Evolutionary conservation across 2,888 invertebrate genomes (phyloP), one percentile per base, ranked within the genome.

Genomic region (Isotomurus palustris): DNA sequence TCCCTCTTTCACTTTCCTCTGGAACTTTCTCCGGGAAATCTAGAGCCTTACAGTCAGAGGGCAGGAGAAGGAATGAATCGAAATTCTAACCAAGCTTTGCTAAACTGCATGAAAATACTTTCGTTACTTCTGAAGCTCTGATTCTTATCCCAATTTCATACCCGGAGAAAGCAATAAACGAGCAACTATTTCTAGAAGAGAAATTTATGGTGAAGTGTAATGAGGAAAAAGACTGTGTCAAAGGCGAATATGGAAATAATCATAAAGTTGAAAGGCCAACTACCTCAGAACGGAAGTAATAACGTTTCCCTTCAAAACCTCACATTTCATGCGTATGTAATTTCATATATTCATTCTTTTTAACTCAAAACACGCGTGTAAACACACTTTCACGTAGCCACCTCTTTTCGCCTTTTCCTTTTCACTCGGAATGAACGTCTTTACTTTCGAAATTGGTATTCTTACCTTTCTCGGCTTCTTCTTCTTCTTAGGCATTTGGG

Each of bases 271-370:
- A 50, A 36, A 19, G 21, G 43, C 43, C 43, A 38, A 49, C 35
- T n/a, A 10, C 19, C 14, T n/a, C n/a, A n/a, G n/a, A 50, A 36
- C 50, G 50, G 50, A 50, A 50, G 50, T 36, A 50, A 50, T 50
- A 50, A 50, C 24, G n/a, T 24, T 50, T 22, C 6, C 24, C 19
- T 50, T n/a, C 32, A 14, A 6, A 21, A 49, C 50, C 38, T 4
- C 40, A 38, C 40, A 50, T 50, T 50, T 50, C 40, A 50, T 38
- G 27, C 35, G 47, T n/a, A 28, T 47, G 5, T 38, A 8, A 38
- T n/a, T n/a, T n/a, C n/a, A n/a, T n/a, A n/a, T n/a, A n/a, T n/a
- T n/a, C n/a, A n/a, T n/a, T n/a, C n/a, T n/a, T n/a, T n/a, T n/a
- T n/a, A n/a, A n/a, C n/a, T n/a, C n/a, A n/a, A n/a, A n/a, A n/a